phyloP scores from a whole-genome alignment of 2,797 vertebrate species.

The Ctenopoma multispine region DNA sequence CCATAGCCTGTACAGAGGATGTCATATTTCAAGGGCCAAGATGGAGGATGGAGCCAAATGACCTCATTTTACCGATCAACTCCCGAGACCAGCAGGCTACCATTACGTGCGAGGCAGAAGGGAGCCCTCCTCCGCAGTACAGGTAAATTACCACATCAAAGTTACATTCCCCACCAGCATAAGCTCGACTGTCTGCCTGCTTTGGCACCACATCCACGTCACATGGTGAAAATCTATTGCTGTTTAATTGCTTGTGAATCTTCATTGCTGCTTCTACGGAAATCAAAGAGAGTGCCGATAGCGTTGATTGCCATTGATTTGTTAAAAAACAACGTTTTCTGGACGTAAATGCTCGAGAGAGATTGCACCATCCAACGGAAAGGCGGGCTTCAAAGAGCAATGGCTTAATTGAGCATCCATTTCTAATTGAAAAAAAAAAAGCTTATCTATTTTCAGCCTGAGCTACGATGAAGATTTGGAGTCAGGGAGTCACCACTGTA shows the following conservation, averaged over 20 bases:
- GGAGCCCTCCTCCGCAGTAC: conserved; percentile 79
- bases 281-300: conserved; percentile 65
- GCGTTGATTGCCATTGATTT: conserved; percentile 73
- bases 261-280: conserved; percentile 49
- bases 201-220: conserved; percentile 10
- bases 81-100: conserved; percentile 80
- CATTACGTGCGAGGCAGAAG: conserved; percentile 81
- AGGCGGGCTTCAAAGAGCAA: conserved; percentile 60
- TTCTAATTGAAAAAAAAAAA: conserved; percentile 61
- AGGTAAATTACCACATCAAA: conserved; percentile 75
- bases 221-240: conserved; percentile 32
- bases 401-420: conserved; percentile 66
- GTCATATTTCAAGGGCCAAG: conserved; percentile 83
- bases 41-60: conserved; percentile 83
- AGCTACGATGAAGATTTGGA: conserved; percentile 48
- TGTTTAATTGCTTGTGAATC: conserved; percentile 65
- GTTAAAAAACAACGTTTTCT: conserved; percentile 62
- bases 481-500: conserved; percentile 23
- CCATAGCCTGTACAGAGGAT: conserved; percentile 80
- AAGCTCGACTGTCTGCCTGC: conserved; percentile 9
- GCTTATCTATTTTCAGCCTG: conserved; percentile 51
- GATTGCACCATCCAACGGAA: conserved; percentile 55
- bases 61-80: conserved; percentile 85
- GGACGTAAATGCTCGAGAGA: conserved; percentile 55
- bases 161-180: conserved; percentile 13